Conservation (phyloP, 1,140 invertebrate species). For the Agrypnia vestita region DNA sequence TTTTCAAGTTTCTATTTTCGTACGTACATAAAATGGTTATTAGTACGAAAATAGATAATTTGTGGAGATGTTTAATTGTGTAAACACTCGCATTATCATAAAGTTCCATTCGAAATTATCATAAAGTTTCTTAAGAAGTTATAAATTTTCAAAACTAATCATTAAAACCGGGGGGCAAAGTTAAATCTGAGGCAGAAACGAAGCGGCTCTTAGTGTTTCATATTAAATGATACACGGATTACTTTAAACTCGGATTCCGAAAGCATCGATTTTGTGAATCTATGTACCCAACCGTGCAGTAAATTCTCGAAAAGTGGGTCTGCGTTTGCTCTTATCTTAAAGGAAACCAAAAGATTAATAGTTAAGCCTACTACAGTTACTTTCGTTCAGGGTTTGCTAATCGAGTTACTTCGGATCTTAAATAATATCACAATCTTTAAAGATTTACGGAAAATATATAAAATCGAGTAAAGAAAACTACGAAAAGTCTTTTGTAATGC, state of each 20-base stretch:
- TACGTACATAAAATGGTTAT: too few relatives aligned
- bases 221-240: constrained; percentile 27
- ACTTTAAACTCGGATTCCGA: constrained; percentile 29
- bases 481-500: too few relatives aligned
- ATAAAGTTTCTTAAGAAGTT: too few relatives aligned
- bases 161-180: neutral
- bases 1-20: too few relatives aligned
- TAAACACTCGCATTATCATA: constrained; percentile 1
- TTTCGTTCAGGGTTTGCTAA: constrained; percentile 34
- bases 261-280: constrained; percentile 37
- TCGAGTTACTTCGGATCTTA: neutral
- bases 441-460: too few relatives aligned
- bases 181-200: neutral
- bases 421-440: too few relatives aligned
- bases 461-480: too few relatives aligned
- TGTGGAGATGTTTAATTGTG: neutral
- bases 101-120: neutral
- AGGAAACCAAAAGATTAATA: constrained; percentile 41
- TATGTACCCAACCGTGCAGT: neutral
- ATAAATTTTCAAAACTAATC: neutral
- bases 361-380: constrained; percentile 14
- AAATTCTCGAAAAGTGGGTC: constrained; percentile 20
- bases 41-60: too few relatives aligned
- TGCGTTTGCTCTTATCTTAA: constrained; percentile 33
- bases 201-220: neutral